A percentile compares a stretch with the other conserved stretches of the same genome.
phyloP scores from a whole-genome alignment of 2,888 invertebrate species.

The Pegoplata infirma region DNA sequence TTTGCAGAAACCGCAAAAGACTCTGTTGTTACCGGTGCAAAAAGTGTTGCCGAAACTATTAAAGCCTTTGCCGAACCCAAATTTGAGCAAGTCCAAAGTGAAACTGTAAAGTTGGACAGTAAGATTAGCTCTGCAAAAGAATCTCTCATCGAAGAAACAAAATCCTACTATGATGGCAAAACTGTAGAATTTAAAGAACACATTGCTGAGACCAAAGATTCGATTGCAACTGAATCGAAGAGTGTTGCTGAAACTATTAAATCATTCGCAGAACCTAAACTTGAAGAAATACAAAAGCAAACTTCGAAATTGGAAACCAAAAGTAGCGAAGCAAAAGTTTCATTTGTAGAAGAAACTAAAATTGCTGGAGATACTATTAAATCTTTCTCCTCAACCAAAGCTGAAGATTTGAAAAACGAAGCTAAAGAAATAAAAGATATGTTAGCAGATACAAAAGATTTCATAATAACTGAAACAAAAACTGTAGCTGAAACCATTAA shows the following conservation, averaged over 20 bases:
- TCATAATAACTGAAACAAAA: constrained; percentile 45
- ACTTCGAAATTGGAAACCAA: background rate
- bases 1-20: constrained; percentile 12
- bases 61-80: background rate
- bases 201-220: background rate
- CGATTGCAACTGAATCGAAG: background rate
- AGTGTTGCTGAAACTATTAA: background rate
- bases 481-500: constrained; percentile 56
- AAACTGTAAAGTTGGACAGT: background rate
- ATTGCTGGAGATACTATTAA: background rate
- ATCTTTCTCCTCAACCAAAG: background rate
- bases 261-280: background rate
- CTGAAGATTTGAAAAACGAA: background rate
- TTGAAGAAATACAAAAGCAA: background rate
- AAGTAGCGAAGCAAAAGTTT: background rate
- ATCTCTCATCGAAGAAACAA: background rate
- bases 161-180: background rate
- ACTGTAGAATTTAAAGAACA: background rate
- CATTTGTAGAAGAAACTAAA: background rate
- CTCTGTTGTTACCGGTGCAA: background rate
- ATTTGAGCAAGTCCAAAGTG: background rate
- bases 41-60: background rate
- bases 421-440: background rate
- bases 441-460: constrained; percentile 9
- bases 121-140: background rate